Evolutionary conservation across 1,140 invertebrate genomes (phyloP).

Genomic region (Meteorus sp.): DNA sequence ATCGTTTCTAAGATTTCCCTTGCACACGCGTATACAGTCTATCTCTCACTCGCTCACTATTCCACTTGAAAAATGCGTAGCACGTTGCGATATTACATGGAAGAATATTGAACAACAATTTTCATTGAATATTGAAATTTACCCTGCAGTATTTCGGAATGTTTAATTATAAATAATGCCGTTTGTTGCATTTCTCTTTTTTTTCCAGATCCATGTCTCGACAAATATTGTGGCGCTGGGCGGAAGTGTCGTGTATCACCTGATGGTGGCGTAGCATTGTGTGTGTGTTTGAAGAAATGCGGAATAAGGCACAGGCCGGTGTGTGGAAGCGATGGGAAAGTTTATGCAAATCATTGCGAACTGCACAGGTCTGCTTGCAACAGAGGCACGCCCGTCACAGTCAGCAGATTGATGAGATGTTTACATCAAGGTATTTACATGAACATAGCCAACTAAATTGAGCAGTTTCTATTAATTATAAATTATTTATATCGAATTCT

Average conservation of each 20-base stretch:
- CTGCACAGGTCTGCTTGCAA: constrained; percentile 72
- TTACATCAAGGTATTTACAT: constrained; percentile 52
- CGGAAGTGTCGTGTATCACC: constrained; percentile 65
- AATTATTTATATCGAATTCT: constrained; percentile 11
- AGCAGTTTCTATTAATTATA: too few species aligned
- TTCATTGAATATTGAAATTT: too few species aligned
- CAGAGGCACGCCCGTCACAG: constrained; percentile 61
- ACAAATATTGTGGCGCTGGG: constrained; percentile 70
- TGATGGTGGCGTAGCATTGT: constrained; percentile 60
- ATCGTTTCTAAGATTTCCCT: constrained; percentile 15
- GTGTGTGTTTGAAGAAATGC: constrained; percentile 68
- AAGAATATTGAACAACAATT: too few species aligned
- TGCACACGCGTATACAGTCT: not conserved
- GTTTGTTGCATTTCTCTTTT: not conserved
- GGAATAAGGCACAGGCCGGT: constrained; percentile 62
- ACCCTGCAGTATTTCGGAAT: not conserved
- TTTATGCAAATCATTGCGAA: constrained; percentile 78
- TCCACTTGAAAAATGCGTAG: too few species aligned
- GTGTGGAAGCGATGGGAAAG: constrained; percentile 73
- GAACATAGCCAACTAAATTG: not conserved
- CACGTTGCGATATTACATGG: not conserved
- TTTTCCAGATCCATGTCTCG: constrained; percentile 65
- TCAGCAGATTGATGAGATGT: constrained; percentile 60
- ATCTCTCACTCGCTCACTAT: not conserved
- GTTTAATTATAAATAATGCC: not conserved